These are phyloP conservation scores for Papilio gigon DNA, from an alignment of 2,888 invertebrate genomes.

Conservation along the genomic window DNA sequence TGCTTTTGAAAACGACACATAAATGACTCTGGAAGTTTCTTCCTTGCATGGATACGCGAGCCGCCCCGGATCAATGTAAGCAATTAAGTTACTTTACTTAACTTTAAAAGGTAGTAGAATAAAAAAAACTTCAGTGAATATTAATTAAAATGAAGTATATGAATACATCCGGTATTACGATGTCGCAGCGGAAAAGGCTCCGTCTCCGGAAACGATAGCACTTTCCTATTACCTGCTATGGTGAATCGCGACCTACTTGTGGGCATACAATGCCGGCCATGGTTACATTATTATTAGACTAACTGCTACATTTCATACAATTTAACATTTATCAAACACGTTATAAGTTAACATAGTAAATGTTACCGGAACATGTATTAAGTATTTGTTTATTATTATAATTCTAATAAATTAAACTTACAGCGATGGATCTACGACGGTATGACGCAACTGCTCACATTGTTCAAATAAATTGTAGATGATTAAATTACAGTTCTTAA, in stretches of 20 bases:
- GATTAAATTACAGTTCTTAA: no score
- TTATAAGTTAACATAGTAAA: no score
- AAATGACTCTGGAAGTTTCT: no score
- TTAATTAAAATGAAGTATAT: conserved; percentile 45
- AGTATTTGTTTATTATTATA: no score
- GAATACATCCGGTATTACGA: conserved; percentile 52
- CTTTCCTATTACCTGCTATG: conserved; percentile 40
- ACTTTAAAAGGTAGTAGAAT: not conserved
- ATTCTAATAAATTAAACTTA: no score
- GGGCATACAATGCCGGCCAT: not conserved
- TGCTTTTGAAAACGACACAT: no score
- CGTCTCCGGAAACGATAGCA: conserved; percentile 48
- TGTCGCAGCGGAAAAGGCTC: conserved; percentile 47
- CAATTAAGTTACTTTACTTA: not conserved
- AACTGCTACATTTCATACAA: not conserved
- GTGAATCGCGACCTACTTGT: conserved; percentile 20
- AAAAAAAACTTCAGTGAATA: conserved; percentile 4
- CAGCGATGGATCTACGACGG: no score
- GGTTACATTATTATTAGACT: not conserved
- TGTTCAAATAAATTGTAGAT: no score
- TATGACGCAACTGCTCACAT: no score
- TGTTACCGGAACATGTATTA: no score
- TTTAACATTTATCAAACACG: no score
- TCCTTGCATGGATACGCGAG: no score
- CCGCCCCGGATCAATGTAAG: not conserved